Evolutionary conservation across 2,888 invertebrate genomes (phyloP), one percentile per base, ranked within the genome.

Genomic region (Lasioglossum zephyrum): DNA sequence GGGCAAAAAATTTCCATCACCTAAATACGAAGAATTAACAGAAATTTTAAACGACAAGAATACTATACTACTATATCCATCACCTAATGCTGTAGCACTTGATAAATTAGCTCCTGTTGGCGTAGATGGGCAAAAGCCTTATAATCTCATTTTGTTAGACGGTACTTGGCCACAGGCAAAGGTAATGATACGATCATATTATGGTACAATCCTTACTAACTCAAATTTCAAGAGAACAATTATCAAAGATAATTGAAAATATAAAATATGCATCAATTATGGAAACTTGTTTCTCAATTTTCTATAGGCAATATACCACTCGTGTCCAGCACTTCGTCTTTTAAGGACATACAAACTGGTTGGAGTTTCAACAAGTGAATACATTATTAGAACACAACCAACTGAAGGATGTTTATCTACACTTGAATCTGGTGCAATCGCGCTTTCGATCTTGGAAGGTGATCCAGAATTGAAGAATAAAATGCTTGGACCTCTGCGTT

Each of bases 101-200:
- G 96, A 96, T 91, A 95, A 95, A 81, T 92, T 97, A 60, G 92
- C 93, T 86, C 93, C 94, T 82, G 95, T 95, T 90, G 95, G 95
- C 79, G 92, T 93, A 88, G 90, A 94, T 49, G 95, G 95, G 70
- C 94, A 94, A 77, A 90, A 91, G 57, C 96, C 96, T 16, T 98
- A 97, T 93, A 98, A 98, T 94, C 96, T 99, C 78, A 96, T 99
- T 72, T 95, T 99, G 69, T 96, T 99, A 87, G 99, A 99, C 96
- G 99, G 99, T 6, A 99, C 99, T 16, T 99, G 99, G 99, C 98
- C 98, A 0, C 99, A 99, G 95, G 99, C 99, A 4, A 98, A 98
- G 95, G 95, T 95, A 91, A 75, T 81, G 22, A n/a, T 11, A 11
- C n/a, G 41, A 41, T 39, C 39, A 22, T 39, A 36, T 66, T 22